Percentiles rank a stretch among this genome's conserved stretches.
These are phyloP conservation scores for Tachystola acroxantha DNA, from an alignment of 2,888 invertebrate species.

Conservation along the genomic window DNA sequence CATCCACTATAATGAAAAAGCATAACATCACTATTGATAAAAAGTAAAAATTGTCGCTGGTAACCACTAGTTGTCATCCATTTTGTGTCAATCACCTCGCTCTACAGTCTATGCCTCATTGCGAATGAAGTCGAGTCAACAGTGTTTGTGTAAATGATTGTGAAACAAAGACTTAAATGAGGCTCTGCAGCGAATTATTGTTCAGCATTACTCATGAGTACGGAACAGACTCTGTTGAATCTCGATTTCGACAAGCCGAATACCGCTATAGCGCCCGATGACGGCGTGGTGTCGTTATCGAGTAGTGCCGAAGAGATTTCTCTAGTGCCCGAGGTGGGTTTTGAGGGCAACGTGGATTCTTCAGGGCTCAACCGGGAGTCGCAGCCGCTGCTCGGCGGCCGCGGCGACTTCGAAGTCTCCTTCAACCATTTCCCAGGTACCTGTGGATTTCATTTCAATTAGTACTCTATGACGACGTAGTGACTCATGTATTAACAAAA, in stretches of 20 bases:
- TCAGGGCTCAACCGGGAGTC: constrained; percentile 92
- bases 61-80: constrained; percentile 28
- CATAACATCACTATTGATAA: too few species aligned
- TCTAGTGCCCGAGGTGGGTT: constrained; percentile 89
- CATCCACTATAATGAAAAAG: too few species aligned
- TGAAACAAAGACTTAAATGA: constrained; percentile 77
- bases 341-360: constrained; percentile 90
- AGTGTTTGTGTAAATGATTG: constrained; percentile 69
- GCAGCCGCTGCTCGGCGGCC: constrained; percentile 94
- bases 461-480: not conserved
- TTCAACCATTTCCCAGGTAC: constrained; percentile 93
- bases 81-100: constrained; percentile 28
- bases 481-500: constrained; percentile 12
- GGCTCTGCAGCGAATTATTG: constrained; percentile 63
- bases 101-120: constrained; percentile 46
- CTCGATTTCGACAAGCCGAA: constrained; percentile 80
- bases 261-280: constrained; percentile 66
- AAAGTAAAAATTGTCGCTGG: too few species aligned
- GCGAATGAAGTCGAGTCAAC: constrained; percentile 8
- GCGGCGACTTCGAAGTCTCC: constrained; percentile 84
- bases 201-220: constrained; percentile 78
- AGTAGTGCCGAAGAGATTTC: constrained; percentile 83
- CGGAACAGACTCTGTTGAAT: constrained; percentile 80
- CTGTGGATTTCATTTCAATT: not conserved
- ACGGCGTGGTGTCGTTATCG: constrained; percentile 79